Base-by-base conservation (phyloP, 2,797 vertebrate species). In the Malurus leucopterus region DNA sequence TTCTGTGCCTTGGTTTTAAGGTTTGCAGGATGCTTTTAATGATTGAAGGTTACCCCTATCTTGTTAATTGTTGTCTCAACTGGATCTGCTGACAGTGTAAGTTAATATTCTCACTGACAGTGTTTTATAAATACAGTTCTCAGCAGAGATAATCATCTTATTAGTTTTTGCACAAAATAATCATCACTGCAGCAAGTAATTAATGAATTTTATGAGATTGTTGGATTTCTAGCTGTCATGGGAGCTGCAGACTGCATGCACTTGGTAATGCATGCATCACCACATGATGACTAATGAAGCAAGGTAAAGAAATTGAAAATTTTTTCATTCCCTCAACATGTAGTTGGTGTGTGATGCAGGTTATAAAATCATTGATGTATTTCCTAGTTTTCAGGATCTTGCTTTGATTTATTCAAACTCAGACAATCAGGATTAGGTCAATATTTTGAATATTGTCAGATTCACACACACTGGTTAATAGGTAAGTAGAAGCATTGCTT, bases 271-370 rank as follows among this genome's bases (percentile, higher is more conserved):
- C 93, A 90, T 85, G 84, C 92, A 92, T 95, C 92, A n/a, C 77
- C 84, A 86, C 93, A 84, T 89, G 91, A 90, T 96, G 88, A 93
- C 93, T 96, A 97, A 96, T 96, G 95, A 97, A 93, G 88, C 64
- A 94, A 95, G 88, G 92, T 95, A 96, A 92, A 93, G 89, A 94
- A 95, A 83, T 55, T 3, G 43, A 86, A 88, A 50, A 0, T 68
- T 79, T 93, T 95, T 89, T 91, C 65, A 46, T 95, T 94, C 93
- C 80, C 44, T 95, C 91, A 91, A 83, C 89, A 82, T 51, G 82
- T 90, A 96, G 80, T 90, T 93, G 71, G 62, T 82, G 85, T 95
- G 86, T 84, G 89, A 96, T 91, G 77, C 80, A 95, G 96, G 96
- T 96, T 95, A 94, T 91, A 95, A 95, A 96, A 93, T 88, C 78